These are phyloP conservation scores for Calephelis virginiensis DNA, from an alignment of 1,140 invertebrate genomes.

Conservation along the genomic window DNA sequence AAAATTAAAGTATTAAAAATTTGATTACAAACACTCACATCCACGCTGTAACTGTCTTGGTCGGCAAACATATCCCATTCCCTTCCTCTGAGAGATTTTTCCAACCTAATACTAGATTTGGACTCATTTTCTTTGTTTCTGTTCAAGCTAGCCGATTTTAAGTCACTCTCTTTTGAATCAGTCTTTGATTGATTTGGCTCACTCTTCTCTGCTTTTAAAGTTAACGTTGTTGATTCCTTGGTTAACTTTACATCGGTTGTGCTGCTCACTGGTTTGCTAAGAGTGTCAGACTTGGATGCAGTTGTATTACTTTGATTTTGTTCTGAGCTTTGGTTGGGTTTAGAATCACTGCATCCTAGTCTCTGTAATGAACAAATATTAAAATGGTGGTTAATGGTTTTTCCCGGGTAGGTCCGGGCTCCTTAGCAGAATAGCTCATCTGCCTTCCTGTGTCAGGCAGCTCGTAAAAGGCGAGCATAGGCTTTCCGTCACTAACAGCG, in stretches of 20 bases:
- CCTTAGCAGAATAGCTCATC: too few relatives aligned
- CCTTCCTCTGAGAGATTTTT: slow-evolving; percentile 72
- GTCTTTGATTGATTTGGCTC: slow-evolving; percentile 11
- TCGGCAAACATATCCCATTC: slow-evolving; percentile 94
- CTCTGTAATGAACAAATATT: slow-evolving; percentile 29
- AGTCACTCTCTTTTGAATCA: slow-evolving; percentile 19
- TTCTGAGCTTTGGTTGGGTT: slow-evolving; percentile 15
- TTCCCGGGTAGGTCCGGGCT: too few relatives aligned
- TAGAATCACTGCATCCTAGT: slow-evolving; percentile 18
- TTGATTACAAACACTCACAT: slow-evolving; percentile 82
- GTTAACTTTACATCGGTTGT: slow-evolving; percentile 19
- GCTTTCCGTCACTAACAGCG: too few relatives aligned
- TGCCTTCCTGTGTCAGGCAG: too few relatives aligned
- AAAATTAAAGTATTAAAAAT: not conserved
- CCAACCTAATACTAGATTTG: slow-evolving; percentile 36
- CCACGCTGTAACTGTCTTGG: slow-evolving; percentile 91
- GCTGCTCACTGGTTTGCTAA: not conserved
- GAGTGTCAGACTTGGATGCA: not conserved
- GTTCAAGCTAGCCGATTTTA: slow-evolving; percentile 20
- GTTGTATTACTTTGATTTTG: slow-evolving; percentile 21
- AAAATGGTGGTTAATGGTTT: not conserved
- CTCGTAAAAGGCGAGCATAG: too few relatives aligned
- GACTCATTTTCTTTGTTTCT: slow-evolving; percentile 31
- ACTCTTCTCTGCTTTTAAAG: slow-evolving; percentile 20
- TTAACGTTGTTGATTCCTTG: slow-evolving; percentile 23